phyloP scores from a whole-genome alignment of 1,140 invertebrate genomes.

The Brachionus calyciflorus region DNA sequence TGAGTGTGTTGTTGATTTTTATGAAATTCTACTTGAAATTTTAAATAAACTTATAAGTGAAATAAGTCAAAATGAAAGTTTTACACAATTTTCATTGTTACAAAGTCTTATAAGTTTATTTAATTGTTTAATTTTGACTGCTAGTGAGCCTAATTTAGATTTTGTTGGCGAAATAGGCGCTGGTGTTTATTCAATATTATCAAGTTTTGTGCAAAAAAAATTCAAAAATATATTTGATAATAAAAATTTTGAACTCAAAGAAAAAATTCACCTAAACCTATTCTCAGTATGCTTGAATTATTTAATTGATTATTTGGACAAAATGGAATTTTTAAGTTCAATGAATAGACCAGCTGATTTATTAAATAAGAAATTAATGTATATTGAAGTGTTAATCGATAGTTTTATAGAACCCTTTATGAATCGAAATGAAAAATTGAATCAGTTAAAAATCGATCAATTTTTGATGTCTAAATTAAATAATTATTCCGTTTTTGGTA shows the following conservation, averaged over 20 bases:
- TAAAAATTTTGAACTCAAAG: background rate
- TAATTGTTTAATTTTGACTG: background rate
- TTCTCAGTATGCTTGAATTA: background rate
- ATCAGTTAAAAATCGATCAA: conserved; percentile 4
- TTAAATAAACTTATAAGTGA: background rate
- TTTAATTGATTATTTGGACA: background rate
- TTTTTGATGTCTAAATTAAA: conserved; percentile 4
- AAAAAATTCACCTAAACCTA: conserved; percentile 7
- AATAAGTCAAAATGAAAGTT: background rate
- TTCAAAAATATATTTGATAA: background rate
- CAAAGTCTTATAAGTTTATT: background rate
- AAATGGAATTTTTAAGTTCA: background rate
- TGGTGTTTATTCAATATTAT: background rate
- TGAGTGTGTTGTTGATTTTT: conserved; percentile 31
- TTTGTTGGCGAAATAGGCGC: background rate
- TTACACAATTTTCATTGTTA: background rate
- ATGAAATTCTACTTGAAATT: conserved; percentile 10
- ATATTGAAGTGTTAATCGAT: conserved; percentile 13
- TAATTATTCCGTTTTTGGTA: background rate
- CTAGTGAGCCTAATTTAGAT: background rate
- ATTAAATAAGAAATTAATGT: background rate
- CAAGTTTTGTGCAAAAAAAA: conserved; percentile 7
- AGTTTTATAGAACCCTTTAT: background rate
- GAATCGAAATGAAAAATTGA: background rate
- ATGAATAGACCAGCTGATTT: background rate